Conservation (phyloP, 2,113 vertebrate genomes). For the Bujurquina vittata region DNA sequence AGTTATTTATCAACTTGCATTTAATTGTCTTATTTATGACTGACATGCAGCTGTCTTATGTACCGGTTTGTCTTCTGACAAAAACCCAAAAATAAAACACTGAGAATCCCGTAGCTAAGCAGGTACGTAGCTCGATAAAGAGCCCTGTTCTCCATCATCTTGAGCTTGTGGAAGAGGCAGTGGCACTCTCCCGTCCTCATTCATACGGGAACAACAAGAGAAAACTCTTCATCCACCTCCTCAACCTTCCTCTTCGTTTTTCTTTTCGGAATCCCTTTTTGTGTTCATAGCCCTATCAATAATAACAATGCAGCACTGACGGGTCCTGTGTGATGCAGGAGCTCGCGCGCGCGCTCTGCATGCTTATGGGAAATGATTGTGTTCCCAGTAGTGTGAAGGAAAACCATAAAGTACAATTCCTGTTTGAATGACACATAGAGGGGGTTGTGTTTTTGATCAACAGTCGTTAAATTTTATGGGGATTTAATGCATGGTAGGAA, state of each 20-base stretch:
- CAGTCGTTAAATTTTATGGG: background rate
- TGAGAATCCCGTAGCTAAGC: background rate
- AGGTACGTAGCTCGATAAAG: background rate
- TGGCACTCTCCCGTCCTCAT: background rate
- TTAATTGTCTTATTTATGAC: background rate
- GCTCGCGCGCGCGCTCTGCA: too few relatives aligned
- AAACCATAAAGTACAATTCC: background rate
- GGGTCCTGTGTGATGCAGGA: background rate
- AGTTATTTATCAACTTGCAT: background rate
- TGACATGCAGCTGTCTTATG: background rate
- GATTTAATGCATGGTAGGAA: background rate
- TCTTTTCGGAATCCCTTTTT: background rate
- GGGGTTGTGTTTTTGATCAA: background rate
- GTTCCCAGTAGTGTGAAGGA: background rate
- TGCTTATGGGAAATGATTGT: background rate
- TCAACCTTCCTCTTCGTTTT: background rate
- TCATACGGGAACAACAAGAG: background rate
- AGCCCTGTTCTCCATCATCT: background rate
- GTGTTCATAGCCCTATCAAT: background rate
- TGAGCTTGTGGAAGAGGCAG: background rate
- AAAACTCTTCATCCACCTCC: background rate
- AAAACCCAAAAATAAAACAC: background rate
- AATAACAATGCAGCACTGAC: background rate
- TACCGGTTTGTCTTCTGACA: background rate
- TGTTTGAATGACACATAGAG: background rate